Percentiles rank a stretch among this genome's conserved stretches.
phyloP scores from a whole-genome alignment of 2,888 invertebrate species.

The Brenthis ino region DNA sequence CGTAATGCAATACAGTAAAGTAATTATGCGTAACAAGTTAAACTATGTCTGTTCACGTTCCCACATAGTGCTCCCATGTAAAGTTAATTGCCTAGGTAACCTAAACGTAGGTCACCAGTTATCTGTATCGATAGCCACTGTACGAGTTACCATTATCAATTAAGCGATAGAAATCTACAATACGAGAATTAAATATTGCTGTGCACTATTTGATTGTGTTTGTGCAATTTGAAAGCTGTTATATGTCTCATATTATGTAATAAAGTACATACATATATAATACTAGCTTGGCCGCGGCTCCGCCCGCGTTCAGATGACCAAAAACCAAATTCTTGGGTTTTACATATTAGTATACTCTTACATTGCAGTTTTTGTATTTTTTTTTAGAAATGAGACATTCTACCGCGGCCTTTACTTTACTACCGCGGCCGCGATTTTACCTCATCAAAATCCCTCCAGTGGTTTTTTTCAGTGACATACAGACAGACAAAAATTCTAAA shows the following conservation, averaged over 20 bases:
- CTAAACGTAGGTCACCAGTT: conserved; percentile 32
- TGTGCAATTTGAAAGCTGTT: conserved; percentile 8
- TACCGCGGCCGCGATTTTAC: too few relatives aligned
- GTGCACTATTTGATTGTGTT: conserved; percentile 29
- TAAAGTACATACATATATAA: neutral
- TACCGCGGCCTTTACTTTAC: too few relatives aligned
- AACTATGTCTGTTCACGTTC: conserved; percentile 23
- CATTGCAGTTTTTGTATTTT: too few relatives aligned
- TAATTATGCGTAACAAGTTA: conserved; percentile 33
- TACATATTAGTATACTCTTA: too few relatives aligned
- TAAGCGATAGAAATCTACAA: conserved; percentile 55
- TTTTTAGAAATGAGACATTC: too few relatives aligned
- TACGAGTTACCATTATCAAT: conserved; percentile 50
- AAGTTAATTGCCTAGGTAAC: conserved; percentile 54
- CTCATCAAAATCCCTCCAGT: too few relatives aligned
- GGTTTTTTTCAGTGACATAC: too few relatives aligned
- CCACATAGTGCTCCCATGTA: conserved; percentile 60
- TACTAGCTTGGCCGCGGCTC: neutral
- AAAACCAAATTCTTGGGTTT: too few relatives aligned
- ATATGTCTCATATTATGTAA: neutral
- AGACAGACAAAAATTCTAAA: too few relatives aligned
- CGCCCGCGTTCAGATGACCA: too few relatives aligned
- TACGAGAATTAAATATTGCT: conserved; percentile 32
- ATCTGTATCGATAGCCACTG: conserved; percentile 39
- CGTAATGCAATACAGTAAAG: conserved; percentile 19